Evolutionary conservation across 2,888 invertebrate species (phyloP).

Genomic region (Eupsilia transversa): DNA sequence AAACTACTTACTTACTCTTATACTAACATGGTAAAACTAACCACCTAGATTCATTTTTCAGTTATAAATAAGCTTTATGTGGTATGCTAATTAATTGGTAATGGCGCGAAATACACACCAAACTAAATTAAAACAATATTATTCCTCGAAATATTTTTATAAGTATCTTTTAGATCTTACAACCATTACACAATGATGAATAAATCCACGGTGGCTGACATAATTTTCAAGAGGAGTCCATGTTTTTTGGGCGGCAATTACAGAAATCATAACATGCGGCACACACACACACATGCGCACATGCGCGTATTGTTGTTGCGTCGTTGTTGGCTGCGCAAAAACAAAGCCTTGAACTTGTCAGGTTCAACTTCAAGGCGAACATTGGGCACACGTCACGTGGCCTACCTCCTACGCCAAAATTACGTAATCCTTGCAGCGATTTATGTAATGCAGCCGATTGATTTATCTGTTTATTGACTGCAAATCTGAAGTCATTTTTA

Average conservation of each 20-base stretch:
- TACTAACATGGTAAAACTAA: conserved; percentile 20
- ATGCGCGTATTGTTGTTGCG: conserved; percentile 80
- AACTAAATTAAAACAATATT: neutral
- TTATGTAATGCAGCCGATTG: conserved; percentile 38
- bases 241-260: conserved; percentile 69
- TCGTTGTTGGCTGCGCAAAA: conserved; percentile 81
- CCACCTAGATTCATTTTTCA: neutral
- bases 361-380: conserved; percentile 88
- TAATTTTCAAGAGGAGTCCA: conserved; percentile 46
- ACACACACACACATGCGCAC: conserved; percentile 73
- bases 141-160: neutral
- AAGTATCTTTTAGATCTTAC: neutral
- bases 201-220: conserved; percentile 36
- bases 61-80: neutral
- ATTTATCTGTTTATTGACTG: conserved; percentile 23
- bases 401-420: conserved; percentile 79
- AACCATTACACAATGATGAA: conserved; percentile 38
- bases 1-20: neutral
- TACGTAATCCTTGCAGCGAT: conserved; percentile 79
- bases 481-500: neutral
- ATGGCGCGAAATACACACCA: conserved; percentile 25
- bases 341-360: conserved; percentile 88
- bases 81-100: conserved; percentile 24
- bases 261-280: conserved; percentile 70
- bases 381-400: conserved; percentile 83